Percentiles rank a stretch among this genome's conserved stretches.
Evolutionary conservation across 2,888 invertebrate species (phyloP).

Genomic region (Caenorhabditis virilis): DNA sequence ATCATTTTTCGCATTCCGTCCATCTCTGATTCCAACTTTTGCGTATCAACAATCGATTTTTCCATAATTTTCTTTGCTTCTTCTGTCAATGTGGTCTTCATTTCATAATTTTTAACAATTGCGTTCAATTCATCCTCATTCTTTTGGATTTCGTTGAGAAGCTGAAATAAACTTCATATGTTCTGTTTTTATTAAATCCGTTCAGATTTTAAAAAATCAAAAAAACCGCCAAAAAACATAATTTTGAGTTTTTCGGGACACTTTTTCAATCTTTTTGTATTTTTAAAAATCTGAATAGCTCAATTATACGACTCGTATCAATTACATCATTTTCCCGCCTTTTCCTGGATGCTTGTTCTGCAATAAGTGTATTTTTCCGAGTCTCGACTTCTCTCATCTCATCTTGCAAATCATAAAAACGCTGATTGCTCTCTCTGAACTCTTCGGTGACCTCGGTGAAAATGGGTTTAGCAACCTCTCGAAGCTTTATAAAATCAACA

Average conservation of each 20-base stretch:
- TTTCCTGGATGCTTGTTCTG: constrained; percentile 13
- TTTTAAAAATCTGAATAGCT: too few relatives aligned
- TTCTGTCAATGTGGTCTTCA: neutral
- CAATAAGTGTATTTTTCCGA: constrained; percentile 9
- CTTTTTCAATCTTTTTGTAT: too few relatives aligned
- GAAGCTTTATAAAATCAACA: constrained; percentile 17
- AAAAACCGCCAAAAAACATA: neutral
- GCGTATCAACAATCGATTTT: constrained; percentile 4
- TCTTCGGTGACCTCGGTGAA: constrained; percentile 23
- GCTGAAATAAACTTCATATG: constrained; percentile 1
- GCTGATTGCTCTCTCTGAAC: constrained; percentile 10
- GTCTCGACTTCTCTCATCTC: constrained; percentile 4
- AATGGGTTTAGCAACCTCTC: constrained; percentile 7
- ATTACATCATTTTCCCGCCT: constrained; percentile 17
- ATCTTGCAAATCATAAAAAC: constrained; percentile 5
- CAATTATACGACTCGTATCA: too few relatives aligned
- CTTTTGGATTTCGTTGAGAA: constrained; percentile 15
- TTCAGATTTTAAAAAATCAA: neutral
- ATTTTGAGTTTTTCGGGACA: too few relatives aligned
- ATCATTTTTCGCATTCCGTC: constrained; percentile 13
- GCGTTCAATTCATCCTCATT: constrained; percentile 7
- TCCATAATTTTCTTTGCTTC: constrained; percentile 5
- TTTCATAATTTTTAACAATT: constrained; percentile 9
- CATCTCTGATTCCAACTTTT: constrained; percentile 7
- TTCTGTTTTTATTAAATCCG: too few relatives aligned